Base-by-base conservation (phyloP, 2,113 vertebrate species). In the Scolopax mira region DNA sequence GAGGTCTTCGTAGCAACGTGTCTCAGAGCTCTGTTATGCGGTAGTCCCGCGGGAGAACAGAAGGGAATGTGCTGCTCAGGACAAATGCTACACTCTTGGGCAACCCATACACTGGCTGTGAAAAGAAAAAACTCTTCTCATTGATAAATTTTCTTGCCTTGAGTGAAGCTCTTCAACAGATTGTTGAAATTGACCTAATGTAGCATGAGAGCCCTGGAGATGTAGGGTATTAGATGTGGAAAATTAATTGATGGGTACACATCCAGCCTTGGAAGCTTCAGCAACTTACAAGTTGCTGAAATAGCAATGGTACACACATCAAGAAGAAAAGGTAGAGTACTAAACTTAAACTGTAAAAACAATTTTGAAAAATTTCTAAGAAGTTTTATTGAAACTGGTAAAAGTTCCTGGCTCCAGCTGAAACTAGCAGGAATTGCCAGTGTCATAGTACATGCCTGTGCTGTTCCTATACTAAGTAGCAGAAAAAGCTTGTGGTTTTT, bases 11-110 rank as follows among this genome's bases (percentile, higher is more conserved):
- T 39, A 71, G 58, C 27, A 24, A 85, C 35, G 24, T 89, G 33
- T 70, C 57, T 92, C 39, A 24, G 52, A 39, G 39, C 37, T 60
- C 33, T 54, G 2, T 51, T 55, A 35, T 0, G 0, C 48, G 35
- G 57, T 25, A 46, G 46, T 58, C 10, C 30, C 2, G 0, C 46
- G 49, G 61, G 33, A 89, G 58, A 65, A 48, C 58, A 23, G 2
- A 9, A 44, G 27, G 52, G 30, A 82, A 44, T 8, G 2, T 30
- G 62, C 49, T 78, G 62, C 90, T 89, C 19, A 30, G 71, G 58
- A 37, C 10, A 44, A 95, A 67, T 2, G 6, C 35, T 52, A 1
- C 18, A 10, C 22, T 69, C 41, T n/a, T 41, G n/a, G 33, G 27
- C 65, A 89, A 52, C 60, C 42, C 37, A 7, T 69, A 51, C 39